Conservation (phyloP, 1,140 invertebrate species). For the Diorhabda sublineata region DNA sequence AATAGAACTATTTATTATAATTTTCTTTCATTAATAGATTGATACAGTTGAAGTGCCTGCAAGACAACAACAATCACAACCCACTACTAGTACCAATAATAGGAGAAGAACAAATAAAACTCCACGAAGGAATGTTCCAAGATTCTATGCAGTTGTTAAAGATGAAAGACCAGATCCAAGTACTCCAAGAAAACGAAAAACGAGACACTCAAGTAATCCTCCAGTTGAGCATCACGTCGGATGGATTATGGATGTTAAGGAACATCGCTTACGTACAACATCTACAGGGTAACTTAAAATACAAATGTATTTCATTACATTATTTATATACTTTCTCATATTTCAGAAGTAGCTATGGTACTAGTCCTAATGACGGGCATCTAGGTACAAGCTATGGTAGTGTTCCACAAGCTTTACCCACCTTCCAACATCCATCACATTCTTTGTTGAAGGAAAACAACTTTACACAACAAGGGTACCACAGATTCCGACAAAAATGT, state of each 20-base stretch:
- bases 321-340: slow-evolving; percentile 8
- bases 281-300: slow-evolving; percentile 60
- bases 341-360: slow-evolving; percentile 58
- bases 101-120: slow-evolving; percentile 11
- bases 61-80: slow-evolving; percentile 6
- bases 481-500: slow-evolving; percentile 90
- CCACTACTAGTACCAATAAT: slow-evolving; percentile 15
- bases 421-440: slow-evolving; percentile 95
- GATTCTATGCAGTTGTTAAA: slow-evolving; percentile 94
- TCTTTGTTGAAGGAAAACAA: slow-evolving; percentile 93
- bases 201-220: slow-evolving; percentile 86
- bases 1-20: background rate
- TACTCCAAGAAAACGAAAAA: slow-evolving; percentile 83
- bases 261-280: slow-evolving; percentile 72
- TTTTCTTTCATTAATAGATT: slow-evolving; percentile 18
- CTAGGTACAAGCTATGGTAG: slow-evolving; percentile 66
- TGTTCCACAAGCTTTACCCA: slow-evolving; percentile 75
- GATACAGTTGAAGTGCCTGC: slow-evolving; percentile 1
- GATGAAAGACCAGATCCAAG: slow-evolving; percentile 63
- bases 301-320: background rate
- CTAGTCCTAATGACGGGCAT: slow-evolving; percentile 63
- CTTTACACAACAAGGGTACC: slow-evolving; percentile 95
- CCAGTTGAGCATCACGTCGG: slow-evolving; percentile 93
- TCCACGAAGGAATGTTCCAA: slow-evolving; percentile 52
- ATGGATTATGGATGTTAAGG: slow-evolving; percentile 90